Evolutionary conservation across 1,140 invertebrate species (phyloP).

Genomic region (Sycobia sp.): DNA sequence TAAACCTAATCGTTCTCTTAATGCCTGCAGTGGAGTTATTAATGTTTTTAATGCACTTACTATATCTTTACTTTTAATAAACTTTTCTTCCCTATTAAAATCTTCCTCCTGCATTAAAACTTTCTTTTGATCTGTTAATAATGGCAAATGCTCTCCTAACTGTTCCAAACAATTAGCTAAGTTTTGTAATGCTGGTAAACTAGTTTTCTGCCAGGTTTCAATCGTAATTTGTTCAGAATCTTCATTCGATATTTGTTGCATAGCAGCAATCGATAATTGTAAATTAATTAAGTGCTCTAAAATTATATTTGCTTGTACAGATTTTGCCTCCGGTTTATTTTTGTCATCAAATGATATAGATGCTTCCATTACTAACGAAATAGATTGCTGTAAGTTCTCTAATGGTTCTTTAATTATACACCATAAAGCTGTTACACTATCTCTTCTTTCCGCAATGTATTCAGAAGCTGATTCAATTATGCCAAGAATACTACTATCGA

Average conservation of each 20-base stretch:
- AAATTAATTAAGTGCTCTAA: slow-evolving; percentile 52
- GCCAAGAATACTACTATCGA: neutral
- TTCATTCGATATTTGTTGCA: slow-evolving; percentile 51
- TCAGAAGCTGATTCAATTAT: slow-evolving; percentile 25
- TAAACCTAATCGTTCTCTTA: slow-evolving; percentile 63
- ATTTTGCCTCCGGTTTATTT: slow-evolving; percentile 33
- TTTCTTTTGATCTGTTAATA: slow-evolving; percentile 41
- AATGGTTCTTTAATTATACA: slow-evolving; percentile 44
- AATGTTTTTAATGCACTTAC: slow-evolving; percentile 48
- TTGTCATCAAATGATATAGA: slow-evolving; percentile 34
- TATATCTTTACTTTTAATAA: slow-evolving; percentile 32
- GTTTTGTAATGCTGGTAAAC: slow-evolving; percentile 53
- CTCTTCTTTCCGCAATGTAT: slow-evolving; percentile 20
- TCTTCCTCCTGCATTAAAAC: slow-evolving; percentile 39
- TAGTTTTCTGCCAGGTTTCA: slow-evolving; percentile 48
- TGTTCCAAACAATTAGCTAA: slow-evolving; percentile 63
- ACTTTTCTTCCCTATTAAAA: slow-evolving; percentile 35
- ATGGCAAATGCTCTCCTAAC: slow-evolving; percentile 46
- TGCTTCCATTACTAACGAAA: slow-evolving; percentile 44
- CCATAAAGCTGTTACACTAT: slow-evolving; percentile 36
- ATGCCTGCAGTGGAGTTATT: slow-evolving; percentile 60
- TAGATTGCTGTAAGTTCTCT: slow-evolving; percentile 43
- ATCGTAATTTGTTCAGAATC: slow-evolving; percentile 40
- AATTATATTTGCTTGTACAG: neutral
- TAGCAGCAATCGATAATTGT: slow-evolving; percentile 48